phyloP scores from a whole-genome alignment of 1,140 invertebrate genomes.

The Drosophila melanica region DNA sequence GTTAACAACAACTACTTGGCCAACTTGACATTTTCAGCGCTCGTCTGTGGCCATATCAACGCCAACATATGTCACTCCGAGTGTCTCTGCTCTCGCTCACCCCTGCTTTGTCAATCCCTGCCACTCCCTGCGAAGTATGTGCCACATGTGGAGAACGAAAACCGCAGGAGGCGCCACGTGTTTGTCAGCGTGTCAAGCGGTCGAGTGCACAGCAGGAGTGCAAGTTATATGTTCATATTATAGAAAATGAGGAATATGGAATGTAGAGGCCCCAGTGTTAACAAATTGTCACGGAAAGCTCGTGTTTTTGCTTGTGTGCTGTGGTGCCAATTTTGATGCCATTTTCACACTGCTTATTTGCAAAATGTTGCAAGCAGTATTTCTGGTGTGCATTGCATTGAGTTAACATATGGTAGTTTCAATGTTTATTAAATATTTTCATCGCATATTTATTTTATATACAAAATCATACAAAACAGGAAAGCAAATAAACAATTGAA shows the following conservation, averaged over 20 bases:
- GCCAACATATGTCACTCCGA: conserved; percentile 39
- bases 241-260: not conserved
- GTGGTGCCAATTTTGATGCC: not conserved
- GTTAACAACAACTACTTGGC: conserved; percentile 18
- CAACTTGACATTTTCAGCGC: conserved; percentile 48
- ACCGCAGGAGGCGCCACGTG: conserved; percentile 29
- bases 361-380: not conserved
- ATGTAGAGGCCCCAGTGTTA: not conserved
- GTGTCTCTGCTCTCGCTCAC: not conserved
- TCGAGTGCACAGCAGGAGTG: conserved; percentile 34
- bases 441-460: not conserved
- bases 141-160: conserved; percentile 10
- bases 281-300: conserved; percentile 10
- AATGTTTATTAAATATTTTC: no score
- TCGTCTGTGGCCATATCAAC: conserved; percentile 23
- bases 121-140: not conserved
- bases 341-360: not conserved
- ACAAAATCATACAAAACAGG: not conserved
- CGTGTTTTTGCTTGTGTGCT: not conserved
- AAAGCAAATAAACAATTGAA: not conserved
- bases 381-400: not conserved
- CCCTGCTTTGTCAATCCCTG: not conserved
- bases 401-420: not conserved
- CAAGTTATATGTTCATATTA: conserved; percentile 24
- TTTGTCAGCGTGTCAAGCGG: conserved; percentile 37